phyloP scores from a whole-genome alignment of 2,888 invertebrate genomes.

The Troilus luridus region DNA sequence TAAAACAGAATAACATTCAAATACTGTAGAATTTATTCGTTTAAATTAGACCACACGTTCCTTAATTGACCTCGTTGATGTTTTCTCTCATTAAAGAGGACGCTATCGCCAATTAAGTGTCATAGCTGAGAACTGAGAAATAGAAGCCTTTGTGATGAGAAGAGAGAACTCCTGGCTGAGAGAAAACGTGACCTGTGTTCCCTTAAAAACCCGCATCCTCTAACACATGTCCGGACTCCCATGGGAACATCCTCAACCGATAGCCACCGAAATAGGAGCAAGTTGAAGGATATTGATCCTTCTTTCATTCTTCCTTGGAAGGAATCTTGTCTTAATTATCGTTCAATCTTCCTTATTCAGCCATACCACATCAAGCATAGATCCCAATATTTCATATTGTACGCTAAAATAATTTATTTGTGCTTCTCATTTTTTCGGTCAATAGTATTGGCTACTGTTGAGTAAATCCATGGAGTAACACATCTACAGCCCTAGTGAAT shows the following conservation, averaged over 20 bases:
- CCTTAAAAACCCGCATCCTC: slow-evolving; percentile 41
- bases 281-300: not conserved
- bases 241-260: slow-evolving; percentile 48
- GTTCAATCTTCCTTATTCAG: not conserved
- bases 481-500: no score
- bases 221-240: slow-evolving; percentile 48
- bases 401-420: no score
- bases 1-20: no score
- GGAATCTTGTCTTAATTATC: not conserved
- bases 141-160: slow-evolving; percentile 1
- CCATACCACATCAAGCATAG: no score
- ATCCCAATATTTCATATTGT: no score
- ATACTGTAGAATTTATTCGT: no score
- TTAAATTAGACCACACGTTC: no score
- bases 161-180: not conserved
- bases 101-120: not conserved
- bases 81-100: not conserved
- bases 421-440: no score
- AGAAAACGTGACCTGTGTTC: slow-evolving; percentile 48
- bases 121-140: not conserved
- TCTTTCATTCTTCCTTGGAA: not conserved
- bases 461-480: no score
- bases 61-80: not conserved
- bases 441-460: no score
- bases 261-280: slow-evolving; percentile 21